Percentiles rank a stretch among this genome's conserved stretches.
Evolutionary conservation across 2,113 vertebrate species (phyloP).

Genomic region (Camelus bactrianus): DNA sequence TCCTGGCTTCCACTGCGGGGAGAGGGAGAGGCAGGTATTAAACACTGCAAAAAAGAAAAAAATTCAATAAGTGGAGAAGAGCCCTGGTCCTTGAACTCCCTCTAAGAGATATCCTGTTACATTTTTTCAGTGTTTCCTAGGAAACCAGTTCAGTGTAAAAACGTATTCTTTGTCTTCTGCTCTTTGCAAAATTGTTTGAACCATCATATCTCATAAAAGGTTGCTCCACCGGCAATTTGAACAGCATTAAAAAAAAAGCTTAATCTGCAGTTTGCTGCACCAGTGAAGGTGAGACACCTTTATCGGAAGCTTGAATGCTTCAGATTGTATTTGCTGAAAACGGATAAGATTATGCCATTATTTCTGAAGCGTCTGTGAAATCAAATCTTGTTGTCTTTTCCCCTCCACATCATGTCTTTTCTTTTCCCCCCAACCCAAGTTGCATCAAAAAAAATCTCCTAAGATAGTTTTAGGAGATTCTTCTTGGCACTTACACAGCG

Average conservation of each 20-base stretch:
- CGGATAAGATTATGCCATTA: slow-evolving; percentile 78
- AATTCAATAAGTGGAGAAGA: slow-evolving; percentile 58
- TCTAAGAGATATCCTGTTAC: slow-evolving; percentile 83
- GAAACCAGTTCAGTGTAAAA: slow-evolving; percentile 88
- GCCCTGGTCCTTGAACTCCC: slow-evolving; percentile 86
- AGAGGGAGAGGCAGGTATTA: slow-evolving; percentile 64
- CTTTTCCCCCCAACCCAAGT: neutral
- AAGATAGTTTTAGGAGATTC: slow-evolving; percentile 61
- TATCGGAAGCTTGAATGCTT: slow-evolving; percentile 78
- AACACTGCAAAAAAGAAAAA: slow-evolving; percentile 56
- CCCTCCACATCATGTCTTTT: neutral
- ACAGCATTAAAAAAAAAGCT: slow-evolving; percentile 82
- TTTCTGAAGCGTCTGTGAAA: slow-evolving; percentile 80
- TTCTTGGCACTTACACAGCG: slow-evolving; percentile 57
- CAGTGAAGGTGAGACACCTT: slow-evolving; percentile 74
- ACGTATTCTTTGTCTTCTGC: slow-evolving; percentile 88
- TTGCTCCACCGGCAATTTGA: slow-evolving; percentile 85
- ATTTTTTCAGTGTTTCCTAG: slow-evolving; percentile 88
- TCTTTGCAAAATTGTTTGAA: slow-evolving; percentile 89
- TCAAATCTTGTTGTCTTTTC: slow-evolving; percentile 73
- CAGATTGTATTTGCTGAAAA: slow-evolving; percentile 82
- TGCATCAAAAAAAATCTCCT: neutral
- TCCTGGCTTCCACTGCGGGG: slow-evolving; percentile 57
- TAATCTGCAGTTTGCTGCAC: slow-evolving; percentile 85
- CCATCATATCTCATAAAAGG: slow-evolving; percentile 85